Base-by-base conservation (phyloP, 2,888 invertebrate species). In the Hemistola chrysoprasaria region DNA sequence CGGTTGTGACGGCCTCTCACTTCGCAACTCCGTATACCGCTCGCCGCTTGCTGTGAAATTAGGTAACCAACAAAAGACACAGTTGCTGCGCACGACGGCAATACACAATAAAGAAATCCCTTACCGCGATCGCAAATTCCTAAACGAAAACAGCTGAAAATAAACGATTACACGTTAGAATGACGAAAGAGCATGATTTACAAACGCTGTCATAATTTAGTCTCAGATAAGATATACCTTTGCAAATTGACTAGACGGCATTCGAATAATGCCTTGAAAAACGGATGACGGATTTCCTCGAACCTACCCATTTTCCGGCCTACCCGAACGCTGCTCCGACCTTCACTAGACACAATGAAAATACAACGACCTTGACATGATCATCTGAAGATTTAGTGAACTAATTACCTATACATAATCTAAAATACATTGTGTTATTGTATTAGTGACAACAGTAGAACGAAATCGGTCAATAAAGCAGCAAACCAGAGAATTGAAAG, bases 1-100 rank as follows among this genome's bases (percentile, higher is more conserved):
- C 86, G 86, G 85, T 87, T 85, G 77, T 66, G 79, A 68, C 79
- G 82, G 85, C 87, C 88, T 88, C 87, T 87, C 86, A 87, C 87
- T 87, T 87, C 69, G 86, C 83, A 85, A 88, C 81, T 75, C 73
- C 72, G 77, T 78, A 71, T 74, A 76, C 81, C 78, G 76, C 78
- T 76, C 71, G 69, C 68, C 65, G 76, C 70, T 81, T 66, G 78
- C 84, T 81, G 78, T 76, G 77, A 80, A 87, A 86, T 87, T 87
- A 83, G 86, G 87, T 87, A 87, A 85, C 84, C 81, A 78, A 79
- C 81, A 78, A 84, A 80, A 77, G 73, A 71, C 71, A 66, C 72
- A 77, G 65, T 78, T 71, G 72, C 66, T 70, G 72, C 73, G 69
- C 74, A 73, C 70, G 71, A 64, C 71, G 62, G 53, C 59, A 63